Base-by-base conservation (phyloP, 2,797 vertebrate species). In the Tokudaia tokunoshimensis region DNA sequence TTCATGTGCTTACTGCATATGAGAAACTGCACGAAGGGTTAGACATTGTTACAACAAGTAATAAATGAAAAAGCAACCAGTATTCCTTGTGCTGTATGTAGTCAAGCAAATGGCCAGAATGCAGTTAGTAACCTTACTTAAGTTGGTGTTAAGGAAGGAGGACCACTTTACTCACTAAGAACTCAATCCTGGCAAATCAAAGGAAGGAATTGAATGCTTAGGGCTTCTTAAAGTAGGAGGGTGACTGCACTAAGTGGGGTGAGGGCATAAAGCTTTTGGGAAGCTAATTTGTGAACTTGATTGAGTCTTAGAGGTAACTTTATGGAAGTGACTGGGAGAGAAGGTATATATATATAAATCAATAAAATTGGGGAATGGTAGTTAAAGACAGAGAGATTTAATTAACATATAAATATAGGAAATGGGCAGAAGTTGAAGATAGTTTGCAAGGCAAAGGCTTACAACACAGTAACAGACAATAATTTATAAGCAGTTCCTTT, bases 281-380 rank as follows among this genome's bases (percentile, higher is more conserved):
- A 44, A 84, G 26, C 11, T 93, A 83, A 96, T 84, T 92, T 87
- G 59, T 41, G 88, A 93, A 93, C 70, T 1, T 75, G 24, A 92
- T 81, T 90, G 87, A 91, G 24, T 92, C 59, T 86, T 92, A 89
- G 14, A 83, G 26, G 29, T 34, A 26, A 92, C 76, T 95, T 96
- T 89, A 76, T 79, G 78, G 61, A 80, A 70, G 75, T 61, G 2
- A 65, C 57, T 80, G 59, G 59, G 63, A 96, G 72, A 94, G 80
- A 94, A 96, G 63, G 50, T 89, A 44, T 82, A 52, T n/a, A 7
- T 78, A 31, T 75, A 5, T 74, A 84, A 52, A 37, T 86, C 24
- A 65, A 29, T 34, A 81, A 90, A 29, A 41, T 93, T 55, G 78
- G 81, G 52, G 61, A 90, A 82, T 80, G 29, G 24, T 82, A 94